These are phyloP conservation scores for Lampris incognitus DNA, from an alignment of 2,113 vertebrate genomes.

Conservation along the genomic window DNA sequence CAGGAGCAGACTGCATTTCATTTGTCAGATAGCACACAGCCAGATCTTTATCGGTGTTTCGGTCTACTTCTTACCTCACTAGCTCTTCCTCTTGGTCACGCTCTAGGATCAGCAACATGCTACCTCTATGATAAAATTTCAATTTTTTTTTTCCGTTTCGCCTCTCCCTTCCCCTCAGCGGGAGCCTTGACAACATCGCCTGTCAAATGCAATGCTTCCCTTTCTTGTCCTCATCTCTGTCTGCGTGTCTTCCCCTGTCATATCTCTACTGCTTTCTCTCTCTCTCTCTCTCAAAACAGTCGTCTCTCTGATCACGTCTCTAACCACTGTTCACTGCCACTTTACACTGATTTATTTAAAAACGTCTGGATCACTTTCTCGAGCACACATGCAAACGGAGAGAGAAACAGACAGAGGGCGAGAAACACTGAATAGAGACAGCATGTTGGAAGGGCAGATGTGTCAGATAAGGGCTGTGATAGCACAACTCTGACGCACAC, in stretches of 20 bases:
- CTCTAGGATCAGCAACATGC: slow-evolving; percentile 64
- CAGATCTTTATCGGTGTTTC: slow-evolving; percentile 71
- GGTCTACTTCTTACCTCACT: slow-evolving; percentile 56
- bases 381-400: background rate
- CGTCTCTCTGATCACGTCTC: background rate
- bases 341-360: too few relatives aligned
- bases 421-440: background rate
- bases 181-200: slow-evolving; percentile 17
- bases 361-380: too few relatives aligned
- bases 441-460: slow-evolving; percentile 6
- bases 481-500: slow-evolving; percentile 1
- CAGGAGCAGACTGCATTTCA: slow-evolving; percentile 47
- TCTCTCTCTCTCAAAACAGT: slow-evolving; percentile 8
- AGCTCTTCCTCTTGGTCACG: slow-evolving; percentile 63
- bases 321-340: too few relatives aligned
- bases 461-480: slow-evolving; percentile 31
- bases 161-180: background rate
- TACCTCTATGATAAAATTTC: slow-evolving; percentile 69
- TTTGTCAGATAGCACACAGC: slow-evolving; percentile 48
- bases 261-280: slow-evolving; percentile 1
- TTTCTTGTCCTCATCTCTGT: slow-evolving; percentile 9
- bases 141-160: slow-evolving; percentile 8
- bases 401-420: background rate
- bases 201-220: background rate
- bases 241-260: background rate